phyloP scores from a whole-genome alignment of 1,140 invertebrate species.

The Lepidurus couesii region DNA sequence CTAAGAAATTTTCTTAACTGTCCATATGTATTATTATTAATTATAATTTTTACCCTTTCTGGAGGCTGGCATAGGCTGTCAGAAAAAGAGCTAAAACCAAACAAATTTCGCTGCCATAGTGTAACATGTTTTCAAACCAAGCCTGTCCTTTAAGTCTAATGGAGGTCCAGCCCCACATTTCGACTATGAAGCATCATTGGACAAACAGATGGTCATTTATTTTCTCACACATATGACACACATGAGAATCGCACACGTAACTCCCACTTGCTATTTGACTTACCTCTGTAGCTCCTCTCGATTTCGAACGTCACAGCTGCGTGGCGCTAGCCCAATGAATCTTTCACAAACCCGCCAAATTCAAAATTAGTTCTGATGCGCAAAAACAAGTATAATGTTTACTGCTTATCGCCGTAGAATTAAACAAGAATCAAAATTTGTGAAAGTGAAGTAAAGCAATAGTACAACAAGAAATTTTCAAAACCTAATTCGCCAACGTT shows the following conservation, averaged over 20 bases:
- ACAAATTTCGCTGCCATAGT: conserved; percentile 9
- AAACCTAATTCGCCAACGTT: no score
- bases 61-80: neutral
- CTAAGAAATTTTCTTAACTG: neutral
- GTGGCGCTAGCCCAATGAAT: neutral
- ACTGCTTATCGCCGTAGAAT: no score
- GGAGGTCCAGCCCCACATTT: conserved; percentile 2
- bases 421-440: no score
- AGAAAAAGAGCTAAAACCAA: conserved; percentile 10
- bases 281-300: neutral
- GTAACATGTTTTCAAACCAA: conserved; percentile 10
- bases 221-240: neutral
- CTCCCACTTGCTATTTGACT: neutral
- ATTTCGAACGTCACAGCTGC: neutral
- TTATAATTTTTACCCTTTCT: neutral
- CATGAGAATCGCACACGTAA: neutral
- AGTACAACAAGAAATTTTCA: no score
- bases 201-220: conserved; percentile 1
- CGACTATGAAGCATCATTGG: neutral
- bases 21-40: neutral
- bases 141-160: neutral
- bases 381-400: no score
- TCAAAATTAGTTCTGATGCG: no score
- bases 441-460: no score
- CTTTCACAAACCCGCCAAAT: no score